Evolutionary conservation across 2,113 vertebrate species (phyloP).

Genomic region (Proteles cristata): DNA sequence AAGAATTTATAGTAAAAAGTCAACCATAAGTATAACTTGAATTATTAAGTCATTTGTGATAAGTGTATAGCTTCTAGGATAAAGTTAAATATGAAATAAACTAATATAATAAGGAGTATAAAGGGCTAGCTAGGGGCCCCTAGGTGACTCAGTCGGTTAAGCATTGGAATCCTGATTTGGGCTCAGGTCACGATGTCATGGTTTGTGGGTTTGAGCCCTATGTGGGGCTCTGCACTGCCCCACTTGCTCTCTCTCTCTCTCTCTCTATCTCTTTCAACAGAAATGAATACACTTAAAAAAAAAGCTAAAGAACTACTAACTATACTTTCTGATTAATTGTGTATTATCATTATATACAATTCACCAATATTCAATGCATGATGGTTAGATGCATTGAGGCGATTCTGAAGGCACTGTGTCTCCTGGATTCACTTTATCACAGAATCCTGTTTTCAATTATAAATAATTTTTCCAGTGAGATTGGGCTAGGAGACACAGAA

Average conservation of each 20-base stretch:
- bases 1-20: not conserved
- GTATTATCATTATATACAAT: not conserved
- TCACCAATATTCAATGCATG: not conserved
- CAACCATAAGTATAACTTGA: not conserved
- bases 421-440: not conserved
- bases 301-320: not conserved
- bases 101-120: not conserved
- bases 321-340: not conserved
- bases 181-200: no score
- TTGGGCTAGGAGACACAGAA: not conserved
- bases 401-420: not conserved
- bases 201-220: no score
- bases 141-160: no score
- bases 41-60: not conserved
- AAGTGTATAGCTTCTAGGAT: not conserved
- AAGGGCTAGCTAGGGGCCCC: not conserved
- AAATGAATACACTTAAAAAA: no score
- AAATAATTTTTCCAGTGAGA: not conserved
- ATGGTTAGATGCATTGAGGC: not conserved
- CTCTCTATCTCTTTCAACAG: no score
- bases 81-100: not conserved
- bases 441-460: not conserved
- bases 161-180: no score
- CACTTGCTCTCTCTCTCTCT: no score
- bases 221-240: no score